Evolutionary conservation across 2,797 vertebrate genomes (phyloP), one percentile per base, ranked within the genome.

Genomic region (Propithecus perrieri): DNA sequence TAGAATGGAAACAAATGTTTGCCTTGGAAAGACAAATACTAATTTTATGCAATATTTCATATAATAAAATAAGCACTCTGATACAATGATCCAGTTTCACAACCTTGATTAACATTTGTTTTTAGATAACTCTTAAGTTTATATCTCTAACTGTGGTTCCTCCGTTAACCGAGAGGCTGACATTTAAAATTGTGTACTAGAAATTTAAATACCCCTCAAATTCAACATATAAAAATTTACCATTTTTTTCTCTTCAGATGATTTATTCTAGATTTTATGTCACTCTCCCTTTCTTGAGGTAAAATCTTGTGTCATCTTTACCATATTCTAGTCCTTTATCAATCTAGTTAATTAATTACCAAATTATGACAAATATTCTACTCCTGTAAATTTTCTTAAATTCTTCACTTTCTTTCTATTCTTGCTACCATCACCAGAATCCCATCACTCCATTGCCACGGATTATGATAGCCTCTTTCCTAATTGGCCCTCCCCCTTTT

Each of bases 181-280:
- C 15, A 79, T 76, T 11, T 71, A 50, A 26, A 88, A 18, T 7
- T 57, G 26, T 91, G 14, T 89, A 38, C 22, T 91, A 8, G 12
- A 95, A 89, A 91, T 89, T 69, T 86, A 88, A 92, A 88, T 67
- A 22, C 15, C 26, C 71, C 65, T 95, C 35, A 91, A 83, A 78
- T 7, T 83, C 24, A 75, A 87, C 17, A 71, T 78, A 61, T 35
- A 72, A 48, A 92, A 92, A 65, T 63, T 80, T 35, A 57, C 26
- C 43, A 53, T 46, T 81, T 72, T 72, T 46, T 93, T 20, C 28
- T 38, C 1, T 17, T 4, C 12, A 88, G 87, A 6, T 78, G 59
- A 87, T 30, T 33, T 74, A 18, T 85, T 85, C 7, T 22, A 78
- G 13, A 22, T 3, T 22, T 91, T 17, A 96, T 87, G 79, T 91